Percentiles rank a stretch among this genome's conserved stretches.
Conservation (phyloP, 2,797 vertebrate genomes). For the Oreortyx pictus region DNA sequence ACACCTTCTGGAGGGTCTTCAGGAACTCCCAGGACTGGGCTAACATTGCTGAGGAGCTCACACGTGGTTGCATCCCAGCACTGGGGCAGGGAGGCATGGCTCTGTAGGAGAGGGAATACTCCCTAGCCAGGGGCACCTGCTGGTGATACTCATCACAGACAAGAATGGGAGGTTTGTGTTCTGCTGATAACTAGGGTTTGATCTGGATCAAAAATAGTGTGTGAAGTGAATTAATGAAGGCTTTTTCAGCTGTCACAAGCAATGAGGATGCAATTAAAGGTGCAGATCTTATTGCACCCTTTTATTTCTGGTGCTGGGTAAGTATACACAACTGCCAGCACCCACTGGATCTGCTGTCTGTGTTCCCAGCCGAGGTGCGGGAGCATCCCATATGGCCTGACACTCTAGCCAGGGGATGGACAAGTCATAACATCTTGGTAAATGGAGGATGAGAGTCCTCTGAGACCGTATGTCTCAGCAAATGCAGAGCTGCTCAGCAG, state of each 20-base stretch:
- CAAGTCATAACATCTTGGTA: neutral
- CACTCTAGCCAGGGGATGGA: neutral
- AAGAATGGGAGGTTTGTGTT: neutral
- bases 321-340: neutral
- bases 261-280: conserved; percentile 41
- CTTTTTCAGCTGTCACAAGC: conserved; percentile 35
- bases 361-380: neutral
- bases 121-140: neutral
- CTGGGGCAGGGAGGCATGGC: neutral
- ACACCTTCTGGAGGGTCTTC: neutral
- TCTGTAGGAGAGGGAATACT: accelerated
- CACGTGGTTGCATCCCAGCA: accelerated
- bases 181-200: conserved; percentile 5
- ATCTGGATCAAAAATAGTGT: conserved; percentile 25
- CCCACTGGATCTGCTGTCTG: neutral
- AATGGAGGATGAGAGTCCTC: neutral
- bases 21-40: neutral
- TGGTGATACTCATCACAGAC: neutral
- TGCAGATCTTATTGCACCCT: neutral
- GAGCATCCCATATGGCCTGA: neutral
- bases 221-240: conserved; percentile 48
- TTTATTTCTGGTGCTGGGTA: conserved; percentile 12
- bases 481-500: neutral
- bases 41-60: neutral
- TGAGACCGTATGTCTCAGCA: neutral